phyloP scores from a whole-genome alignment of 2,113 vertebrate species.

The Seriola dumerili region DNA sequence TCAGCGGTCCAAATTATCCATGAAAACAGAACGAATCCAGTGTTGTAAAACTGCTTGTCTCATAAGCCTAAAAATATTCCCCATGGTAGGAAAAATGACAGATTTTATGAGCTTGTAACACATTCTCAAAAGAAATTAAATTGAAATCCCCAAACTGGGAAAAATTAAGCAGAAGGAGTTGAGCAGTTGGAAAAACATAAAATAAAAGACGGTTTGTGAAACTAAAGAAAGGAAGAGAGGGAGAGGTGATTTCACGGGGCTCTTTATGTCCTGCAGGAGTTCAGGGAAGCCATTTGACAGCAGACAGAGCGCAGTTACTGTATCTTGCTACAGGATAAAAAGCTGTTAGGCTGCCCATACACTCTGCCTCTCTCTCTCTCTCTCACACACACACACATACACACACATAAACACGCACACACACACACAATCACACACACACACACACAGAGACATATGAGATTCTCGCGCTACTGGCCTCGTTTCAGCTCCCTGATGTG shows the following conservation, averaged over 20 bases:
- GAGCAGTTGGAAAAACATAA: slow-evolving; percentile 38
- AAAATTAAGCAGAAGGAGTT: slow-evolving; percentile 28
- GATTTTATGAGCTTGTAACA: slow-evolving; percentile 4
- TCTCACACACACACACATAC: background rate
- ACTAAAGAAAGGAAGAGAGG: slow-evolving; percentile 35
- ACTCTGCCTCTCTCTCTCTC: slow-evolving; percentile 16
- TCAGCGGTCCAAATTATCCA: background rate
- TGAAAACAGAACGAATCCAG: slow-evolving; percentile 8
- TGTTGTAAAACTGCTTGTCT: background rate
- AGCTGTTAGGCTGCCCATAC: slow-evolving; percentile 57
- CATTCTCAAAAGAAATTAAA: slow-evolving; percentile 43
- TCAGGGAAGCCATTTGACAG: slow-evolving; percentile 75
- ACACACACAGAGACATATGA: slow-evolving; percentile 45
- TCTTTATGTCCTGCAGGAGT: slow-evolving; percentile 63
- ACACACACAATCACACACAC: slow-evolving; percentile 11
- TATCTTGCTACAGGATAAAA: slow-evolving; percentile 73
- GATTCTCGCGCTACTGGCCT: slow-evolving; percentile 65
- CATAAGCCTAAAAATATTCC: slow-evolving; percentile 4
- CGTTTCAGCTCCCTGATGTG: slow-evolving; percentile 71
- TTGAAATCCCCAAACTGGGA: slow-evolving; percentile 30
- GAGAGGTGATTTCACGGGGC: slow-evolving; percentile 47
- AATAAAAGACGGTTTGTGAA: slow-evolving; percentile 38
- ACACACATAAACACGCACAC: slow-evolving; percentile 10
- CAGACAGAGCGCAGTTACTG: slow-evolving; percentile 71
- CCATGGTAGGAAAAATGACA: slow-evolving; percentile 1